Percentiles rank a stretch among this genome's conserved stretches.
Evolutionary conservation across 2,888 invertebrate genomes (phyloP).

Genomic region (Drosophila pullipes): DNA sequence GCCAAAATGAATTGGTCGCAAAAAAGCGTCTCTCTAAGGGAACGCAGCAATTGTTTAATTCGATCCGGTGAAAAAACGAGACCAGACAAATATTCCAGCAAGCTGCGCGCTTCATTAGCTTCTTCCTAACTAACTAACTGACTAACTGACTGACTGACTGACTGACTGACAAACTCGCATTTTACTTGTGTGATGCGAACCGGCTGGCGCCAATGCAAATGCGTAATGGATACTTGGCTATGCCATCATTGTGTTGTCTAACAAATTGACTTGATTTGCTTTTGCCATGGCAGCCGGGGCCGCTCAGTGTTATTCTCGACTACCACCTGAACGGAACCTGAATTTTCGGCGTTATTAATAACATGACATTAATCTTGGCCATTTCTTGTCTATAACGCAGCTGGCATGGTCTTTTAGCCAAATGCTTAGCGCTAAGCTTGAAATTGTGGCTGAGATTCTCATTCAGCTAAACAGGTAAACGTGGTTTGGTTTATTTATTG

Average conservation of each 20-base stretch:
- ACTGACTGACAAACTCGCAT: constrained; percentile 9
- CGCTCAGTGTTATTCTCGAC: constrained; percentile 6
- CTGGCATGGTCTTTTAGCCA: constrained; percentile 58
- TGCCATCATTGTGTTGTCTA: constrained; percentile 50
- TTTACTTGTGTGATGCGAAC: constrained; percentile 10
- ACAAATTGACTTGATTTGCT: constrained; percentile 74
- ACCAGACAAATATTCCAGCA: constrained; percentile 23
- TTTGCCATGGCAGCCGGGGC: constrained; percentile 17
- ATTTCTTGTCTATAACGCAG: constrained; percentile 50
- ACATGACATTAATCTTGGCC: constrained; percentile 68
- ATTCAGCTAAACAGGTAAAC: constrained; percentile 38
- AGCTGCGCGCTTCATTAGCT: constrained; percentile 65
- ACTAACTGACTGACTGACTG: constrained; percentile 2
- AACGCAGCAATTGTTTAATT: constrained; percentile 51
- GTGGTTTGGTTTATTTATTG: constrained; percentile 35
- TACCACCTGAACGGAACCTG: constrained; percentile 49
- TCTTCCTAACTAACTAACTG: constrained; percentile 6
- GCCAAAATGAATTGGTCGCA: constrained; percentile 37
- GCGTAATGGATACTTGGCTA: constrained; percentile 69
- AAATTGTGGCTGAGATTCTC: constrained; percentile 67
- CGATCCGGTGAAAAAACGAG: constrained; percentile 34
- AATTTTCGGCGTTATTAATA: constrained; percentile 66
- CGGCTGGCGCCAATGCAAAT: constrained; percentile 67
- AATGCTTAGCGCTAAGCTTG: constrained; percentile 67
- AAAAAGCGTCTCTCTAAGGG: constrained; percentile 25